Evolutionary conservation across 2,113 vertebrate genomes (phyloP).

Genomic region (Mungos mungo): DNA sequence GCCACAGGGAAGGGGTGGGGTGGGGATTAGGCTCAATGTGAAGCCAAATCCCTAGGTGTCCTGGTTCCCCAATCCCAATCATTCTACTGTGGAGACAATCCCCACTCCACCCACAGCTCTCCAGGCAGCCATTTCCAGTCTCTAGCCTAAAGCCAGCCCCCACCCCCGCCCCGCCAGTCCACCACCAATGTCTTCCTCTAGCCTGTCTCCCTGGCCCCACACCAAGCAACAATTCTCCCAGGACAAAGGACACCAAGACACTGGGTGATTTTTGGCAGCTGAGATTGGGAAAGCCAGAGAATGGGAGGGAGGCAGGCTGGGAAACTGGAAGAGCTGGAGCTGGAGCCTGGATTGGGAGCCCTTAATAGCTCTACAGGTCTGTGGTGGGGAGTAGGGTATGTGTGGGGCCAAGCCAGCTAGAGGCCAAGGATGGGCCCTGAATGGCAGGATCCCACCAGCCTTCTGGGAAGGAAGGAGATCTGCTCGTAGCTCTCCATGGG

Average conservation of each 20-base stretch:
- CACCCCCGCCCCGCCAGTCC: background rate
- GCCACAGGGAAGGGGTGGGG: background rate
- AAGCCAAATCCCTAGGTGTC: background rate
- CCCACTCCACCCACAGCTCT: background rate
- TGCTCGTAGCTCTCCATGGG: background rate
- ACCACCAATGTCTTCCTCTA: constrained; percentile 29
- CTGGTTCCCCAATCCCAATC: background rate
- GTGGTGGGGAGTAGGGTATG: background rate
- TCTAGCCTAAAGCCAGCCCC: background rate
- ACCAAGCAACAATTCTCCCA: constrained; percentile 68
- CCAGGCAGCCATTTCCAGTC: background rate
- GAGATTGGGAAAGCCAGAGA: constrained; percentile 74
- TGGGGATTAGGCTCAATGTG: background rate
- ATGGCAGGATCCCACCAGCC: background rate
- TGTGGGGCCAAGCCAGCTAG: background rate
- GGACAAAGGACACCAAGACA: constrained; percentile 77
- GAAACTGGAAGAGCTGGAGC: constrained; percentile 72
- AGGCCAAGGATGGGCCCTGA: background rate
- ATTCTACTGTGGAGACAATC: background rate
- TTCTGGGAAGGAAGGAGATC: background rate
- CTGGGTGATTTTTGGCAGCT: constrained; percentile 79
- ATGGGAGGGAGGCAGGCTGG: constrained; percentile 60
- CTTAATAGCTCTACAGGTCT: background rate
- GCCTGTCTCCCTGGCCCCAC: constrained; percentile 34
- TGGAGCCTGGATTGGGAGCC: constrained; percentile 69